These are phyloP conservation scores for Lordiphosa andalusiaca DNA, from an alignment of 2,888 invertebrate species.

Conservation along the genomic window DNA sequence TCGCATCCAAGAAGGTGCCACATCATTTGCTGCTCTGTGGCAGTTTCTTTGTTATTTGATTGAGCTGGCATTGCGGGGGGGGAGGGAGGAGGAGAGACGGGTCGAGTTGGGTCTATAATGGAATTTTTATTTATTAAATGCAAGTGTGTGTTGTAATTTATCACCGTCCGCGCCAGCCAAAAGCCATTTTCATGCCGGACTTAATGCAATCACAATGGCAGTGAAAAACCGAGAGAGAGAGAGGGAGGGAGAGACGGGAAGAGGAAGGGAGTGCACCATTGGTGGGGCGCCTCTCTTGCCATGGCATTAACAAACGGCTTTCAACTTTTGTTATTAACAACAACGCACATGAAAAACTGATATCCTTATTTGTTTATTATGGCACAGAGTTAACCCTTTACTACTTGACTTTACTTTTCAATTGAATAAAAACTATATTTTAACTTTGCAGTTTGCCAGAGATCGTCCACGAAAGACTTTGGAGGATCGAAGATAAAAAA, in stretches of 20 bases:
- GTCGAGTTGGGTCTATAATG: constrained; percentile 27
- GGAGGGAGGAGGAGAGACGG: too few relatives aligned
- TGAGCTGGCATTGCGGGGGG: constrained; percentile 32
- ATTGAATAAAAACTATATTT: too few relatives aligned
- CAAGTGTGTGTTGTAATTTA: constrained; percentile 14
- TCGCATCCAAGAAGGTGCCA: constrained; percentile 21
- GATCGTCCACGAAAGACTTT: too few relatives aligned
- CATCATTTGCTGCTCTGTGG: constrained; percentile 26
- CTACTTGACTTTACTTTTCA: too few relatives aligned
- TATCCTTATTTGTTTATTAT: constrained; percentile 20
- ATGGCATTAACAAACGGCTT: constrained; percentile 42
- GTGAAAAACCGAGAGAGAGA: constrained; percentile 7
- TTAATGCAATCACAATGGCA: constrained; percentile 39
- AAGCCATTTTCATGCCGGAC: constrained; percentile 40
- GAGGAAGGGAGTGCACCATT: background rate
- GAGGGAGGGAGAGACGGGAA: background rate
- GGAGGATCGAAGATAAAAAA: too few relatives aligned
- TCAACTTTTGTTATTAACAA: constrained; percentile 45
- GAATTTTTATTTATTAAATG: constrained; percentile 50
- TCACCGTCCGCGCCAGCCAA: constrained; percentile 29
- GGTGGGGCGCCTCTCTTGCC: constrained; percentile 5
- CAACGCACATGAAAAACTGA: constrained; percentile 22
- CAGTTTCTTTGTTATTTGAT: constrained; percentile 40
- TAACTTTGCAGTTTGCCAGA: too few relatives aligned
- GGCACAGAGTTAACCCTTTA: too few relatives aligned